These are phyloP conservation scores for Catamblyrhynchus diadema DNA, from an alignment of 2,797 vertebrate genomes.

Conservation along the genomic window DNA sequence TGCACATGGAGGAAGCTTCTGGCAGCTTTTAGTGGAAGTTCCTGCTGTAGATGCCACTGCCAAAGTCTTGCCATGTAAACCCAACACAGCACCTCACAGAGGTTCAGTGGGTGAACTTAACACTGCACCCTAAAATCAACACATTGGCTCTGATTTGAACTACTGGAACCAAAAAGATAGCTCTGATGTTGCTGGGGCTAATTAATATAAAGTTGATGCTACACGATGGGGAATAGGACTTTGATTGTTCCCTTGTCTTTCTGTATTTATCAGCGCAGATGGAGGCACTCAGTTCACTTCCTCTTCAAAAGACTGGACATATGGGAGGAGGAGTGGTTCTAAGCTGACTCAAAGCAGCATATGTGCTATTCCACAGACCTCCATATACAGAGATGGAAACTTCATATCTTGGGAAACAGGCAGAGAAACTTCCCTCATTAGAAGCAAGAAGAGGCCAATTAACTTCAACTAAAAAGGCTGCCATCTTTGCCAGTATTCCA, in stretches of 20 bases:
- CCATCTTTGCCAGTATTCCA: neutral
- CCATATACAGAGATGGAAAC: neutral
- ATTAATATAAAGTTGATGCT: neutral
- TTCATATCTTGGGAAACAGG: neutral
- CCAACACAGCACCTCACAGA: neutral
- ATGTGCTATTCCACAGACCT: neutral
- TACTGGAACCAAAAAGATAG: neutral
- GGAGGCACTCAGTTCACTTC: neutral
- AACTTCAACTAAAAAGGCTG: neutral
- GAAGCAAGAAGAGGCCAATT: neutral
- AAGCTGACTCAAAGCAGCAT: neutral
- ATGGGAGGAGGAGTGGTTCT: neutral
- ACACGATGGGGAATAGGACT: neutral
- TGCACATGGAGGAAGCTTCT: neutral
- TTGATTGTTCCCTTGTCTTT: neutral
- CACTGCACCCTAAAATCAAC: accelerated
- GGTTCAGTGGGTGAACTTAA: neutral
- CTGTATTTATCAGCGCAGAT: neutral
- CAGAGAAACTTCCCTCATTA: neutral
- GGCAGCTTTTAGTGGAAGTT: neutral
- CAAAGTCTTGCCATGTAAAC: neutral
- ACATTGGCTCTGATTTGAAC: neutral
- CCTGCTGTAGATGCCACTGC: accelerated
- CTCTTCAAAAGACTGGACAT: neutral
- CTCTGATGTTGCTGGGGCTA: neutral